Evolutionary conservation across 2,888 invertebrate species (phyloP).

Genomic region (Lithophane semibrunnea): DNA sequence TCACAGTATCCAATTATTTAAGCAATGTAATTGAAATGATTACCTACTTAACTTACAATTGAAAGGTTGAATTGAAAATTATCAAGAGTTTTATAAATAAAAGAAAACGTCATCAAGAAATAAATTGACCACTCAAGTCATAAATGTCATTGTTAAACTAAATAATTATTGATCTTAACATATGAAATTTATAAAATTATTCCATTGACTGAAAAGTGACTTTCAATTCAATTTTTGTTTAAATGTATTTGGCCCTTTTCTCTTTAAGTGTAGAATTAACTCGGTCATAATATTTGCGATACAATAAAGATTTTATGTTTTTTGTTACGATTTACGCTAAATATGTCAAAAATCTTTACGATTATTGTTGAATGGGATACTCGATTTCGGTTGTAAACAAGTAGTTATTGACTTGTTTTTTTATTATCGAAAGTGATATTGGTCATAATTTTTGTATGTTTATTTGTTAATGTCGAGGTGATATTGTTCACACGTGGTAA

Average conservation of each 20-base stretch:
- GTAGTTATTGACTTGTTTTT: slow-evolving; percentile 29
- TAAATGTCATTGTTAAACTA: slow-evolving; percentile 23
- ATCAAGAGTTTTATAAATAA: slow-evolving; percentile 13
- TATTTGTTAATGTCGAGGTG: slow-evolving; percentile 1
- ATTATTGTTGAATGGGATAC: slow-evolving; percentile 35
- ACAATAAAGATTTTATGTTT: slow-evolving; percentile 58
- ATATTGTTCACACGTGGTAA: slow-evolving; percentile 3
- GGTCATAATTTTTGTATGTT: slow-evolving; percentile 2
- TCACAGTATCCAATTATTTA: slow-evolving; percentile 7
- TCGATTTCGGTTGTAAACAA: slow-evolving; percentile 47
- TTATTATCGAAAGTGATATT: slow-evolving; percentile 39
- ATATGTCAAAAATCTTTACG: slow-evolving; percentile 59
- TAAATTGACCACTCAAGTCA: background rate
- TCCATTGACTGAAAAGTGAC: slow-evolving; percentile 8
- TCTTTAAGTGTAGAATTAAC: slow-evolving; percentile 31
- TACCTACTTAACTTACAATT: background rate
- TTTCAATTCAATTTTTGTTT: slow-evolving; percentile 29
- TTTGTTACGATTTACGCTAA: slow-evolving; percentile 49
- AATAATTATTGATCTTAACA: slow-evolving; percentile 44
- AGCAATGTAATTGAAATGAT: background rate
- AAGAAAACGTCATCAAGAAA: slow-evolving; percentile 1
- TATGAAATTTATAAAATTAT: slow-evolving; percentile 23
- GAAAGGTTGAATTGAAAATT: background rate
- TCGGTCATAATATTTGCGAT: slow-evolving; percentile 35
- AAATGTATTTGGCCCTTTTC: background rate